phyloP scores from a whole-genome alignment of 2,888 invertebrate species.

The Macrophya alboannulata region DNA sequence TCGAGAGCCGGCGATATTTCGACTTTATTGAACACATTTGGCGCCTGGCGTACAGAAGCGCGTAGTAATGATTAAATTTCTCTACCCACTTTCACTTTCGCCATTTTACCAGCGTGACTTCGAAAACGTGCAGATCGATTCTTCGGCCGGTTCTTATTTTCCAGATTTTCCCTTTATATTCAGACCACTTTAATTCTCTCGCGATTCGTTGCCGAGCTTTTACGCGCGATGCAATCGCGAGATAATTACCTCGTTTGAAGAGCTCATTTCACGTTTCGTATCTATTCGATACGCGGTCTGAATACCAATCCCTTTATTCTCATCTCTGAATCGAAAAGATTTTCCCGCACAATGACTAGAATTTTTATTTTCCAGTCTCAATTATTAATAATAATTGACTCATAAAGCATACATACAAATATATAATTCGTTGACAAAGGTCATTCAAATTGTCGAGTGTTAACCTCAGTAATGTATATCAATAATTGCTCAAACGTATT shows the following conservation, averaged over 20 bases:
- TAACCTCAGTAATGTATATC: no score
- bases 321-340: background rate
- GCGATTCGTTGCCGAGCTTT: conserved; percentile 24
- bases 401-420: background rate
- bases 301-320: conserved; percentile 3
- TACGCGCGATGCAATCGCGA: conserved; percentile 19
- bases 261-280: conserved; percentile 41
- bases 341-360: background rate
- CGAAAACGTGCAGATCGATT: conserved; percentile 24
- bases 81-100: conserved; percentile 27
- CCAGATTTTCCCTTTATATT: conserved; percentile 22
- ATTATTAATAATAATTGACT: background rate
- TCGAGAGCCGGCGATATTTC: conserved; percentile 37
- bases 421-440: background rate
- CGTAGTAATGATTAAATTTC: conserved; percentile 34
- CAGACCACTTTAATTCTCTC: conserved; percentile 43
- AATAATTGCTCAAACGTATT: no score
- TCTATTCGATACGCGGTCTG: conserved; percentile 28
- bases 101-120: background rate
- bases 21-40: conserved; percentile 47
- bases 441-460: no score
- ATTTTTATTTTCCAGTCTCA: background rate
- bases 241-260: conserved; percentile 45
- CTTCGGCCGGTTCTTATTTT: conserved; percentile 20
- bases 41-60: conserved; percentile 32